Base-by-base conservation (phyloP, 2,888 invertebrate genomes). In the Epirrita christyi region DNA sequence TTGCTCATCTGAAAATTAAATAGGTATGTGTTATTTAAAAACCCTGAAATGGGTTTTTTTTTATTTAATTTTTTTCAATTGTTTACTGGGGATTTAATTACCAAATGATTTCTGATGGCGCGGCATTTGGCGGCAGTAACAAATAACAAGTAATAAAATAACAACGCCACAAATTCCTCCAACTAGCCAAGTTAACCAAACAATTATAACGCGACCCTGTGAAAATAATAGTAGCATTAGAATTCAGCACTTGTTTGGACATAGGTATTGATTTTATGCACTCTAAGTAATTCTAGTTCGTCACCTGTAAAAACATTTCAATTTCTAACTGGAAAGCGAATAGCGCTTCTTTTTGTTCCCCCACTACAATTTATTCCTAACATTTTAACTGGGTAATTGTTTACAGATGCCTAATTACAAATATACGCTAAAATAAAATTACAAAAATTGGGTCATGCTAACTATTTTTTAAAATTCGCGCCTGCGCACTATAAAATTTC, bases 91-190 rank as follows among this genome's bases (percentile, higher is more conserved):
- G 10, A 21, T 9, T 45, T 27, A 58, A 93, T 92, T 85, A 95
- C 95, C 94, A 77, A 94, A 94, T 63, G 94, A 94, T 88, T 94
- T 94, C 85, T 94, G 94, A 76, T 94, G 93, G 66, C 94, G 93
- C 72, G 94, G 94, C 93, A 94, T 94, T 79, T 94, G 93, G 91
- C 94, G 94, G 83, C 94, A 95, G 83, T 94, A 93, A 86, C 94
- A 95, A 73, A 94, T 90, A 75, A 95, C 86, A 78, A 94, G 86
- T 68, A 94, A 93, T 79, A 94, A 92, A 80, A 94, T 89, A 73
- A 94, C 83, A 73, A 94, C 94, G 73, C 94, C 93, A 73, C 94
- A 93, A 72, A 94, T 90, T 63, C 94, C 94, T 60, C 94, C 94
- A 67, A 90, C 81, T 82, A 92, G 88, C 92, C 92, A 92, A 81